Percentiles rank a stretch among this genome's conserved stretches.
Evolutionary conservation across 2,888 invertebrate genomes (phyloP).

Genomic region (Ophioninae sp.): DNA sequence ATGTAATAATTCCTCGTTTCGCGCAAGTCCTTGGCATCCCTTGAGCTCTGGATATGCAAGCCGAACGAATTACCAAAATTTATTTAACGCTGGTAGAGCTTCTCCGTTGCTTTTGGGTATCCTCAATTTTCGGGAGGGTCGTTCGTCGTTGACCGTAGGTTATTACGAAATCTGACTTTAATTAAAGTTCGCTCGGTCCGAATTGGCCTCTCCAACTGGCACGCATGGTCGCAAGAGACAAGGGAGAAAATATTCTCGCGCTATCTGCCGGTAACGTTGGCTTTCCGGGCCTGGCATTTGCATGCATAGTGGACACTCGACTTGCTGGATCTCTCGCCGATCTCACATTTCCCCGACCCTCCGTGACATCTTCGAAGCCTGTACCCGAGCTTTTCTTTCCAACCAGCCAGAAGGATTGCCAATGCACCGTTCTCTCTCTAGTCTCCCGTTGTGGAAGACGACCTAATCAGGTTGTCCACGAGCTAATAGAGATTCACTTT

Average conservation of each 20-base stretch:
- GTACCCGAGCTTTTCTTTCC: constrained; percentile 36
- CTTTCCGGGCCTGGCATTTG: constrained; percentile 63
- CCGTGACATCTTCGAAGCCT: constrained; percentile 33
- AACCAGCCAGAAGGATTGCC: constrained; percentile 11
- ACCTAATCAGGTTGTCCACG: not conserved
- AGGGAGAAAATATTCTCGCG: constrained; percentile 19
- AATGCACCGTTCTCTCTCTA: constrained; percentile 29
- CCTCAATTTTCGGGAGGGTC: constrained; percentile 48
- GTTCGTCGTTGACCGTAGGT: constrained; percentile 58
- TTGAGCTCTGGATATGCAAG: not conserved
- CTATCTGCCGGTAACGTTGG: constrained; percentile 44
- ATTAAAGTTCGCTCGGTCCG: constrained; percentile 65
- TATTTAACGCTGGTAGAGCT: constrained; percentile 40
- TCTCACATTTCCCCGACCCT: constrained; percentile 31
- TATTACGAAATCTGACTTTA: constrained; percentile 67
- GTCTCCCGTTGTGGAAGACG: constrained; percentile 10
- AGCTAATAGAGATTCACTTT: not conserved
- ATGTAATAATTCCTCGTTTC: constrained; percentile 10
- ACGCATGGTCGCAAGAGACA: constrained; percentile 32
- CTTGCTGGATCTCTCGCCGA: constrained; percentile 54
- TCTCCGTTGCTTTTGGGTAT: constrained; percentile 14
- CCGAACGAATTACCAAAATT: constrained; percentile 46
- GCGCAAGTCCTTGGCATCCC: not conserved
- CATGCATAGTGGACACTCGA: constrained; percentile 68
- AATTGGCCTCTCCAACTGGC: constrained; percentile 55